These are phyloP conservation scores for Zoanthus sociatus DNA, from an alignment of 92 coral and sea anemone species.

Conservation along the genomic window DNA sequence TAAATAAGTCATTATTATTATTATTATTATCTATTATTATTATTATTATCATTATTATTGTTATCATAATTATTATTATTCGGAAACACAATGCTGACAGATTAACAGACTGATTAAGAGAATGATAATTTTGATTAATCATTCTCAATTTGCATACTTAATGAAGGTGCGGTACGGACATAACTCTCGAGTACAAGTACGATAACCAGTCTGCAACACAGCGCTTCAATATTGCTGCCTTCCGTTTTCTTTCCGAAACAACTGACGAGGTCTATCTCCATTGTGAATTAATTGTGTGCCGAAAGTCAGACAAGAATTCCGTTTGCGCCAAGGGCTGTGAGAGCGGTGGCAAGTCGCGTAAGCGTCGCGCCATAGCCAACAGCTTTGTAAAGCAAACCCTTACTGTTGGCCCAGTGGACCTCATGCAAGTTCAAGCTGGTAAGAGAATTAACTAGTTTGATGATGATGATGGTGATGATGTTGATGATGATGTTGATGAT, in stretches of 20 bases:
- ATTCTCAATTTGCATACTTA: background rate
- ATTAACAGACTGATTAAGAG: too few species aligned
- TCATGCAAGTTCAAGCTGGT: slow-evolving; percentile 25
- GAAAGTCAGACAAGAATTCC: slow-evolving; percentile 17
- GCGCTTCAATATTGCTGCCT: slow-evolving; percentile 30
- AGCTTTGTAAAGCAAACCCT: slow-evolving; percentile 6
- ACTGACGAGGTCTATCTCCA: slow-evolving; percentile 21
- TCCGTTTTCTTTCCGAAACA: slow-evolving; percentile 8
- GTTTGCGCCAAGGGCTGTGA: slow-evolving; percentile 38
- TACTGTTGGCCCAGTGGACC: slow-evolving; percentile 23
- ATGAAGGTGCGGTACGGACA: slow-evolving; percentile 22
- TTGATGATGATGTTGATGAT: background rate
- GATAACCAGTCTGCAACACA: slow-evolving; percentile 31
- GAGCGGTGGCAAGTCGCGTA: slow-evolving; percentile 8
- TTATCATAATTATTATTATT: too few species aligned
- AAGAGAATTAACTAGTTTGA: background rate
- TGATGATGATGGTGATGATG: too few species aligned
- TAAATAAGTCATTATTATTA: too few species aligned
- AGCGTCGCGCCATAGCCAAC: slow-evolving; percentile 2
- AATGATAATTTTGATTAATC: too few species aligned
- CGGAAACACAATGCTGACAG: too few species aligned
- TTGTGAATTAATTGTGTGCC: slow-evolving; percentile 33
- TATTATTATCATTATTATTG: too few species aligned
- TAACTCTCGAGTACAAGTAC: background rate
- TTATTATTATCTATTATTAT: too few species aligned